A percentile compares a stretch with the other conserved stretches of the same genome.
Conservation (phyloP, 2,888 invertebrate genomes). For the Deroplatys truncata region DNA sequence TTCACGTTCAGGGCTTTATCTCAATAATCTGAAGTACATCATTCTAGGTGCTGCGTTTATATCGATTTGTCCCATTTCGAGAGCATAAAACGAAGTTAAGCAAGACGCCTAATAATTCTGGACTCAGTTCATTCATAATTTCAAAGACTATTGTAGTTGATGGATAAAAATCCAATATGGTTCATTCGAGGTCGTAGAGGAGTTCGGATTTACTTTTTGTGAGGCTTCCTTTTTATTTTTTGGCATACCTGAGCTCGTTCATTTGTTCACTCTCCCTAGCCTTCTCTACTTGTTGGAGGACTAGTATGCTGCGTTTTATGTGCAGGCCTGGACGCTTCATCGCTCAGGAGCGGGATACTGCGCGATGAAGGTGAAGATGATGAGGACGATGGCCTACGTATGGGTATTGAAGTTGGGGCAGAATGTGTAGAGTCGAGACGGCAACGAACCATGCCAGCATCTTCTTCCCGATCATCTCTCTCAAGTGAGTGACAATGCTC, state of each 20-base stretch:
- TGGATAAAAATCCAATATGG: no score
- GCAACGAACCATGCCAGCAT: not conserved
- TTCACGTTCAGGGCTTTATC: no score
- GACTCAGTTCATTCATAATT: no score
- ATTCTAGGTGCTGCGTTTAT: no score
- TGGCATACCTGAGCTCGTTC: not conserved
- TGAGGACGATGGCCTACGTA: constrained; percentile 42
- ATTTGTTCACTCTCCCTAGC: not conserved
- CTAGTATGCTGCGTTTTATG: not conserved
- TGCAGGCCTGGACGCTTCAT: not conserved
- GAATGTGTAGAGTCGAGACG: constrained; percentile 55
- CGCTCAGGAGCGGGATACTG: not conserved
- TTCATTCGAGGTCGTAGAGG: no score
- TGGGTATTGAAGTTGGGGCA: constrained; percentile 61
- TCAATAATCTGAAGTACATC: no score
- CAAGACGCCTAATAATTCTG: no score
- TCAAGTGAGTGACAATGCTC: constrained; percentile 18
- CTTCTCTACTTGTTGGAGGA: not conserved
- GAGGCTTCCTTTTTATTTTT: no score
- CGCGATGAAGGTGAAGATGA: not conserved
- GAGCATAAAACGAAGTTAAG: no score
- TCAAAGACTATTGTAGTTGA: no score
- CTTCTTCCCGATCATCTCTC: not conserved
- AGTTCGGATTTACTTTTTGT: no score
- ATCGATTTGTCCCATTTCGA: no score